Evolutionary conservation across 35 echinoderm and acorn worm genomes (phyloP), one percentile per base, ranked within the genome.

Genomic region (Anneissia japonica): DNA sequence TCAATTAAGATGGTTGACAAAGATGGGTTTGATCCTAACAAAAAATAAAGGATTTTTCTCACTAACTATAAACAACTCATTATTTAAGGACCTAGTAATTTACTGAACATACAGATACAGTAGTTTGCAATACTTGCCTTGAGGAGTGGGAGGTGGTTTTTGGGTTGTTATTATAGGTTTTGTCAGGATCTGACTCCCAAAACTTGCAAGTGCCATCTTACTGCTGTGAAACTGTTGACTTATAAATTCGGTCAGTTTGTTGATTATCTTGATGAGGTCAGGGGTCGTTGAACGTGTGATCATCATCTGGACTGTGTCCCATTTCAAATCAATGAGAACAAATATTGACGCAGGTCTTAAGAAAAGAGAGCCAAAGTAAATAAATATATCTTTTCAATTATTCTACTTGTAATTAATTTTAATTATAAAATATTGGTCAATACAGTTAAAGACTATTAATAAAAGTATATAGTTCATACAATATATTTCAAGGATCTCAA

Each of bases 251-350:
- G 93, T 92, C 16, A 98, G 77, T 3, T 92, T 89, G 29, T 74
- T 84, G 6, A 82, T 79, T 33, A 87, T 91, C 74, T 91, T 92
- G 45, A 98, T 81, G 26, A 98, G 82, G 78, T 94, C 95, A 31
- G 95, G 95, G 77, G 95, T 94, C 33, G 91, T 98, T 36, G 91
- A 91, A 7, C 91, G 82, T 31, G 84, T 94, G 38, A 98, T 86
- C 46, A 98, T 91, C 55, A 98, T 89, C 77, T 98, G 95, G 28
- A 98, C 43, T 34, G 82, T 83, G 46, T 94, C 95, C 95, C 95
- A 98, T 31, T 38, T 36, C 13, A 98, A 46, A 40, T 77, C 77
- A 74, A 87, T 84, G 73, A 91, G 88, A 16, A 89, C 79, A 81
- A 81, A 81, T 30, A 81, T 30, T 3, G 79, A 81, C 31, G 38